Conservation (phyloP, 2,797 vertebrate species). For the Eurystomus glaucurus region DNA sequence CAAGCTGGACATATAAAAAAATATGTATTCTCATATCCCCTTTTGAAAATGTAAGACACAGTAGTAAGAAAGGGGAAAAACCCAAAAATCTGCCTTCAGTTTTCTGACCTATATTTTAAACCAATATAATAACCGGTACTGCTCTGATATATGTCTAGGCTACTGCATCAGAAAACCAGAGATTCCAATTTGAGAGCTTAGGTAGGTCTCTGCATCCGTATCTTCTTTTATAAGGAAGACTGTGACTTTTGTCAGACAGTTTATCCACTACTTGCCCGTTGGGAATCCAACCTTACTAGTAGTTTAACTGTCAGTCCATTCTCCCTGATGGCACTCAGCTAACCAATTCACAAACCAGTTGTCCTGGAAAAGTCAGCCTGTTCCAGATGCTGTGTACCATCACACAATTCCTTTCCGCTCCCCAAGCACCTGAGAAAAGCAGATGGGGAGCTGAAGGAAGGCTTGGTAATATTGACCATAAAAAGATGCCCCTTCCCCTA, state of each 20-base stretch:
- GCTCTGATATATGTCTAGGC: not conserved
- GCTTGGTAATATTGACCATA: not conserved
- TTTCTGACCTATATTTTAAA: not conserved
- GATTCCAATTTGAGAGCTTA: not conserved
- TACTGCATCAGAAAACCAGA: not conserved
- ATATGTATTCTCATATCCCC: accelerated
- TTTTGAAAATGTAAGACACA: not conserved
- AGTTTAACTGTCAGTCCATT: not conserved
- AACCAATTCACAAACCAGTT: not conserved
- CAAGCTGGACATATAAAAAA: not conserved
- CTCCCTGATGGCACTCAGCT: not conserved
- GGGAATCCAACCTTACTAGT: not conserved
- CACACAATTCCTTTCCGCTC: not conserved
- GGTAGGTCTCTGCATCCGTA: not conserved
- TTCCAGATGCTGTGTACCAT: not conserved
- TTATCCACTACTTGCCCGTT: not conserved
- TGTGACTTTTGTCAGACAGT: not conserved
- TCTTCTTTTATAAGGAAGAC: not conserved
- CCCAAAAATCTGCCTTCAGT: not conserved
- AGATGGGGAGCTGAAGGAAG: not conserved
- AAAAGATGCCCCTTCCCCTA: not conserved
- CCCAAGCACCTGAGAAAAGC: not conserved
- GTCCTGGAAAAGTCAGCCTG: not conserved
- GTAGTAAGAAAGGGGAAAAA: not conserved
- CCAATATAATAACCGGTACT: not conserved